These are phyloP conservation scores for Neofelis nebulosa DNA, from an alignment of 2,113 vertebrate genomes.

Conservation along the genomic window DNA sequence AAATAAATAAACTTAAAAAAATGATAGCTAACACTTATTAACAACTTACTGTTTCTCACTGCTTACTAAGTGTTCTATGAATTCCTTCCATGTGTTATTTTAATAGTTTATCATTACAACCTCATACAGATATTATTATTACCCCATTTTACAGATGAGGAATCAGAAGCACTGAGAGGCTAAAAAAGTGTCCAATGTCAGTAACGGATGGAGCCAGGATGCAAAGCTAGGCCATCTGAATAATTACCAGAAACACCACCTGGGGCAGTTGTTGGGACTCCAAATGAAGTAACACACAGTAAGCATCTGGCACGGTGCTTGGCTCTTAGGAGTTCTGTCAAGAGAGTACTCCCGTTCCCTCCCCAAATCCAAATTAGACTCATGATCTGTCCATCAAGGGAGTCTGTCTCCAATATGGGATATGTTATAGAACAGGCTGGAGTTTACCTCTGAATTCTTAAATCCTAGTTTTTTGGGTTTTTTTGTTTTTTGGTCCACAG, in stretches of 20 bases:
- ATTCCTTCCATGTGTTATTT: background rate
- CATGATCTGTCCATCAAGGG: background rate
- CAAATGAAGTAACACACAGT: fast-evolving
- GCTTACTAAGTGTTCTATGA: background rate
- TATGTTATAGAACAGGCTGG: background rate
- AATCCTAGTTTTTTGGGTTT: background rate
- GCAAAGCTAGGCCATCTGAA: background rate
- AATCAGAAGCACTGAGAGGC: background rate
- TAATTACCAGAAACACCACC: background rate
- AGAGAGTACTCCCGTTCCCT: background rate
- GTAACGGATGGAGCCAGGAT: background rate
- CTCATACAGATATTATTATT: background rate
- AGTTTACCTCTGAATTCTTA: background rate
- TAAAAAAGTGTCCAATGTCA: background rate
- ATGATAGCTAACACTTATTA: background rate
- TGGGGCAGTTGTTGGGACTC: background rate
- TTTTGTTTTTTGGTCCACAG: background rate
- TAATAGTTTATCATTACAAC: background rate
- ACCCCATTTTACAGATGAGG: slow-evolving; percentile 58
- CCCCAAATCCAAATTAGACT: background rate
- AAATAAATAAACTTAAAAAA: background rate
- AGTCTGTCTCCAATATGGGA: background rate
- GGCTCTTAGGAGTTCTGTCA: background rate
- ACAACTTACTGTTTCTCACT: background rate
- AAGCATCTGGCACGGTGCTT: background rate